Base-by-base conservation (phyloP, 2,113 vertebrate species). In the Misgurnus anguillicaudatus region DNA sequence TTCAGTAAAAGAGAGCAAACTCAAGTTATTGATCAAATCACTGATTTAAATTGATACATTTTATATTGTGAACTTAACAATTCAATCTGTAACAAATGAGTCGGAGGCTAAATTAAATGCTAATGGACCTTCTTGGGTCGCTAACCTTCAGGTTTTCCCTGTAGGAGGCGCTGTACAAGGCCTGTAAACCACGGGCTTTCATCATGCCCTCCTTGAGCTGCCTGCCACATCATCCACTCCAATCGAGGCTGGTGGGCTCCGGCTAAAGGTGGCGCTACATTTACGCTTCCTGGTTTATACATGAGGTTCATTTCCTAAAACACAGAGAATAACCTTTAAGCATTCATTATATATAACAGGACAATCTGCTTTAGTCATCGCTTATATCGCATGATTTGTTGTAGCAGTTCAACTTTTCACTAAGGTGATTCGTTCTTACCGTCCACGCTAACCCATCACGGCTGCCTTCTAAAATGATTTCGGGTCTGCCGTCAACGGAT, bases 171-270 rank as follows among this genome's bases (percentile, higher is more conserved):
- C 41, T 91, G 83, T 11, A 95, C 83, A 0, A 95, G 88, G 82
- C 91, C 86, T 0, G 89, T 78, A 86, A 96, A 95, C 95, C 95
- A 96, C 38, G 92, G 92, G 76, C 91, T 95, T 10, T 92, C 84
- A 0, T 81, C 81, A 57, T 91, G 91, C 0, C 70, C 84, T 4
- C 84, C 92, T 17, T 92, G 88, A 1, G 94, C 94, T 0, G 93
- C 94, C 0, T 94, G 94, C 94, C 94, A 95, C 92, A 96, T 92
- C 89, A 95, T 92, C 93, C 93, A 93, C 70, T 95, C 95, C 0
- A 96, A 90, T 24, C 95, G 92, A 0, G 95, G 93, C 86, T 95
- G 93, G 84, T 95, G 91, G 0, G 94, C 94, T 2, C 61, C 61
- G 9, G 94, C 84, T 0, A 94, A 0, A 0, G 92, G 83, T 4